phyloP scores from a whole-genome alignment of 1,140 invertebrate species.

The Magallana ariakensis region DNA sequence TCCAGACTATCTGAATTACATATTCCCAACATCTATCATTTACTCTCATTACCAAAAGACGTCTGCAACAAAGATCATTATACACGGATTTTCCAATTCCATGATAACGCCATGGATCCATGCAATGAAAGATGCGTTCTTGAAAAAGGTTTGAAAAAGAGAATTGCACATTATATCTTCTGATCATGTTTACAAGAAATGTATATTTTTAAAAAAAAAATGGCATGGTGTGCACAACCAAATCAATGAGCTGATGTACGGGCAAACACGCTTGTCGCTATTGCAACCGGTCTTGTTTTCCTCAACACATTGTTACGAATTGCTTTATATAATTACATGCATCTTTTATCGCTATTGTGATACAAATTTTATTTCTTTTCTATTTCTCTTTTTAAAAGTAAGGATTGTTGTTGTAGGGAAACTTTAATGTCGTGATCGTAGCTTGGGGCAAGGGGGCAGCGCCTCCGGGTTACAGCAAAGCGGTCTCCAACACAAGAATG shows the following conservation, averaged over 20 bases:
- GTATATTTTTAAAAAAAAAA: too few species aligned
- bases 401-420: conserved; percentile 83
- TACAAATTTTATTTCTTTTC: too few species aligned
- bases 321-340: too few species aligned
- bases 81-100: conserved; percentile 92
- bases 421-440: conserved; percentile 81
- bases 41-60: conserved; percentile 52
- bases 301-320: too few species aligned
- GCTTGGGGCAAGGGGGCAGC: conserved; percentile 63
- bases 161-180: too few species aligned
- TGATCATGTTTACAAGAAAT: too few species aligned
- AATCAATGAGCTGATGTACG: too few species aligned
- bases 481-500: conserved; percentile 62
- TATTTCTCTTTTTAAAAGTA: too few species aligned
- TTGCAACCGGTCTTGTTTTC: too few species aligned
- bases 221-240: too few species aligned
- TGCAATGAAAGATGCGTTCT: conserved; percentile 70
- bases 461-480: conserved; percentile 80
- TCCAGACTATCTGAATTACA: conserved; percentile 48
- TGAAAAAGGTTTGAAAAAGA: conserved; percentile 56
- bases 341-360: too few species aligned
- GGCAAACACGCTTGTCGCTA: too few species aligned
- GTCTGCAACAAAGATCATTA: conserved; percentile 86
- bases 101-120: conserved; percentile 64
- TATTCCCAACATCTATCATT: conserved; percentile 77